Conservation (phyloP, 2,888 invertebrate species). For the Nipponacmea schrenckii region DNA sequence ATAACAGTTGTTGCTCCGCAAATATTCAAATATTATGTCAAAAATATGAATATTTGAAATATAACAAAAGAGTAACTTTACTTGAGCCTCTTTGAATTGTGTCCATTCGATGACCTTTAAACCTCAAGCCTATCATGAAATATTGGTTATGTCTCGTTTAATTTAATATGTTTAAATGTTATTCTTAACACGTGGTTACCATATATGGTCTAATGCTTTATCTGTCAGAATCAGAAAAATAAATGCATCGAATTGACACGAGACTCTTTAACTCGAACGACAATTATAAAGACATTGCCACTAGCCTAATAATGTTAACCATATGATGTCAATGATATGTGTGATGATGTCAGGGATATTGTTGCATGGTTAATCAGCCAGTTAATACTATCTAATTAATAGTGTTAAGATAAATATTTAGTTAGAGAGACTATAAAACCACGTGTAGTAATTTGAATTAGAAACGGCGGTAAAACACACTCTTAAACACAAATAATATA, state of each 20-base stretch:
- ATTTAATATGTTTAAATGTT: too few relatives aligned
- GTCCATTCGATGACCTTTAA: too few relatives aligned
- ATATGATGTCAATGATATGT: constrained; percentile 5
- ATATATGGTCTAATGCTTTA: not conserved
- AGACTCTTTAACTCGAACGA: not conserved
- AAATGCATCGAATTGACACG: not conserved
- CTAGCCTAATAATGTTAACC: not conserved
- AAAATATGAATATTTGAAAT: too few relatives aligned
- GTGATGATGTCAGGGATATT: constrained; percentile 8
- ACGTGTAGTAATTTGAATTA: not conserved
- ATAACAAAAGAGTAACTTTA: too few relatives aligned
- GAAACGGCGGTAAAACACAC: too few relatives aligned
- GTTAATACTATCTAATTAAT: not conserved
- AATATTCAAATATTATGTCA: too few relatives aligned
- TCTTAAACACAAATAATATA: too few relatives aligned
- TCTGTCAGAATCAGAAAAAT: constrained; percentile 1
- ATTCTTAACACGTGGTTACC: not conserved
- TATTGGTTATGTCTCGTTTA: too few relatives aligned
- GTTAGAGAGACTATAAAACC: not conserved
- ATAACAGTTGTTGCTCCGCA: too few relatives aligned
- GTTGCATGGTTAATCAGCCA: not conserved
- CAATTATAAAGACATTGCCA: not conserved
- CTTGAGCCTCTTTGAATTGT: too few relatives aligned
- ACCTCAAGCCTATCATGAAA: too few relatives aligned
- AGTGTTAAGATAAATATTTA: constrained; percentile 6